A percentile compares a stretch with the other conserved stretches of the same genome.
Evolutionary conservation across 2,797 vertebrate species (phyloP).

Genomic region (Takifugu rubripes): DNA sequence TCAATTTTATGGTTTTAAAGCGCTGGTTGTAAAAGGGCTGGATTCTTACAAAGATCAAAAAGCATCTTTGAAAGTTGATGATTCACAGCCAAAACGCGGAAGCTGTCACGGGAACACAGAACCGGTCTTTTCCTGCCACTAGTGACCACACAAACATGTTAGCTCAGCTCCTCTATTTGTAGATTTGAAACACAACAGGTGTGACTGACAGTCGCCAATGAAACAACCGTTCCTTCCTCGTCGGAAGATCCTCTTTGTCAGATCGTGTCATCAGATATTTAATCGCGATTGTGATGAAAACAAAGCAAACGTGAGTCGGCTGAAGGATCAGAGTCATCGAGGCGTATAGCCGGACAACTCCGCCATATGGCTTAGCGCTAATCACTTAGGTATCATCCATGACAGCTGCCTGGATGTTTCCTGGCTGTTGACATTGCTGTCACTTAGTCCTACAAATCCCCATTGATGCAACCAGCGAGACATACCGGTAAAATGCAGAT

Average conservation of each 20-base stretch:
- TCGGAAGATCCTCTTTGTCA: background rate
- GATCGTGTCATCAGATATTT: no score
- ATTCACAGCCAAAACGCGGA: constrained; percentile 19
- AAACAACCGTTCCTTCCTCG: background rate
- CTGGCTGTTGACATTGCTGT: constrained; percentile 13
- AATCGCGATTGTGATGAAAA: no score
- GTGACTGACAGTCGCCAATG: constrained; percentile 13
- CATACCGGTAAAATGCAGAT: background rate
- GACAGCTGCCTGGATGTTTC: constrained; percentile 10
- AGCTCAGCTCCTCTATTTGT: no score
- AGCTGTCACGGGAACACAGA: constrained; percentile 2
- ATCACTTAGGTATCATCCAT: constrained; percentile 23
- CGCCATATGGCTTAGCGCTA: constrained; percentile 11
- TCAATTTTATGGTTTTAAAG: no score
- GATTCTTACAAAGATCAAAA: no score
- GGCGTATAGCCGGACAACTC: constrained; percentile 14
- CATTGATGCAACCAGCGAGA: background rate
- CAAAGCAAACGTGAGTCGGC: background rate
- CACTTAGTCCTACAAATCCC: constrained; percentile 15
- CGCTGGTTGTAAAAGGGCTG: no score
- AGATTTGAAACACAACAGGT: no score
- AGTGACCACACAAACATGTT: no score
- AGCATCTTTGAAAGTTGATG: background rate
- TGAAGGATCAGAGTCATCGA: background rate
- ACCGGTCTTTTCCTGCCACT: background rate